phyloP scores from a whole-genome alignment of 2,113 vertebrate genomes.

The Ceuthmochares aereus region DNA sequence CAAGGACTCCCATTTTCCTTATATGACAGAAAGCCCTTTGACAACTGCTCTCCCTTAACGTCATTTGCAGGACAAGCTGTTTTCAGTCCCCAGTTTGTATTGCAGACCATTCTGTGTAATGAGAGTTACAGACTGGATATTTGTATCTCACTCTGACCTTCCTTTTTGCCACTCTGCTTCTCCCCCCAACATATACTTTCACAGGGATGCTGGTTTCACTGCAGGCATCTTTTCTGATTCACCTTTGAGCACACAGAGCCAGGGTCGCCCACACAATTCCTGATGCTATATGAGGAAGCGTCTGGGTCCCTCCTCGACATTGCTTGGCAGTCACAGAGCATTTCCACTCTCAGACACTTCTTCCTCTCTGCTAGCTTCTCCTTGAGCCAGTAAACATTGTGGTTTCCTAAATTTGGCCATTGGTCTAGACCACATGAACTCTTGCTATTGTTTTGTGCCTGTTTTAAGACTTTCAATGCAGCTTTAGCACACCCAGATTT shows the following conservation, averaged over 20 bases:
- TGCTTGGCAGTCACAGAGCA: not conserved
- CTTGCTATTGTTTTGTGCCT: slow-evolving; percentile 46
- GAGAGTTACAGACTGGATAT: not conserved
- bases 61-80: slow-evolving; percentile 31
- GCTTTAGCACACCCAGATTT: slow-evolving; percentile 31
- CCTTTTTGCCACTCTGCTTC: not conserved
- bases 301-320: slow-evolving; percentile 34
- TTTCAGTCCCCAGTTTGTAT: not conserved
- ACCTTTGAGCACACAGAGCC: not conserved
- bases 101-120: not conserved
- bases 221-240: slow-evolving; percentile 11
- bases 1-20: not conserved
- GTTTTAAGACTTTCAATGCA: not conserved
- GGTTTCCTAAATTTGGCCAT: slow-evolving; percentile 42
- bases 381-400: not conserved
- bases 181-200: not conserved
- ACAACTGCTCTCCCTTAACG: not conserved
- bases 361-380: slow-evolving; percentile 13
- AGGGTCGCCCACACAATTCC: slow-evolving; percentile 44
- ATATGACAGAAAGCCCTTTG: not conserved
- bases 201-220: not conserved
- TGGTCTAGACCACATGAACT: slow-evolving; percentile 39
- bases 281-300: slow-evolving; percentile 12
- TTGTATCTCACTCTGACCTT: not conserved
- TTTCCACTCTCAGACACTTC: slow-evolving; percentile 7